Conservation (phyloP, 2,797 vertebrate species). For the Peromyscus eremicus region DNA sequence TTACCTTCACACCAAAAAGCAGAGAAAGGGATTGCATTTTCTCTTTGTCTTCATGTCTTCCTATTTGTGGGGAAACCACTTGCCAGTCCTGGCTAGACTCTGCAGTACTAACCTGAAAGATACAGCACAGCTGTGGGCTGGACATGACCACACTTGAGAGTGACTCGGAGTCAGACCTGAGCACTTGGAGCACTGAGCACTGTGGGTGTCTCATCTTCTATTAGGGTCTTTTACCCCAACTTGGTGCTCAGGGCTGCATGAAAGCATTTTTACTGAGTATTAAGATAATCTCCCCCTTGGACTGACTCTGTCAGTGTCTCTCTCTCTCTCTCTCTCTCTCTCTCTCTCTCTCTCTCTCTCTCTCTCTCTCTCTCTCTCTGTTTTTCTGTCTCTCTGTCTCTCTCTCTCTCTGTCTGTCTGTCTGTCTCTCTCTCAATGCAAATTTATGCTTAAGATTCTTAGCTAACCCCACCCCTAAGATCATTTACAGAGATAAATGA, state of each 20-base stretch:
- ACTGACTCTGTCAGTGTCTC: neutral
- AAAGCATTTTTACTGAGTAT: conserved; percentile 22
- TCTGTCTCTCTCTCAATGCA: neutral
- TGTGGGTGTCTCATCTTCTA: neutral
- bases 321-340: neutral
- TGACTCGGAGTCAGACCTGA: neutral
- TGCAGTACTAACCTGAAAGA: neutral
- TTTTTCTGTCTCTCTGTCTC: too few species aligned
- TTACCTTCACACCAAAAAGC: neutral
- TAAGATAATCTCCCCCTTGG: neutral
- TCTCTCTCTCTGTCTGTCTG: neutral
- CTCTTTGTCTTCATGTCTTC: neutral
- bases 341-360: neutral
- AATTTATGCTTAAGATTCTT: conserved; percentile 40
- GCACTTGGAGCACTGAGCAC: neutral
- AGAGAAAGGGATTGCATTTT: neutral
- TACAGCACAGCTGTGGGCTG: neutral
- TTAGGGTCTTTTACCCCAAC: neutral
- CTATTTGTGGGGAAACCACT: neutral
- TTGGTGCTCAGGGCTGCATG: neutral
- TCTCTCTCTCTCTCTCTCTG: too few species aligned
- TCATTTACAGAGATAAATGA: conserved; percentile 37
- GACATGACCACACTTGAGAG: neutral
- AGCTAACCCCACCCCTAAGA: neutral
- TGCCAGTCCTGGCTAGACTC: neutral